phyloP scores from a whole-genome alignment of 2,888 invertebrate genomes.

The Frankliniella intonsa region DNA sequence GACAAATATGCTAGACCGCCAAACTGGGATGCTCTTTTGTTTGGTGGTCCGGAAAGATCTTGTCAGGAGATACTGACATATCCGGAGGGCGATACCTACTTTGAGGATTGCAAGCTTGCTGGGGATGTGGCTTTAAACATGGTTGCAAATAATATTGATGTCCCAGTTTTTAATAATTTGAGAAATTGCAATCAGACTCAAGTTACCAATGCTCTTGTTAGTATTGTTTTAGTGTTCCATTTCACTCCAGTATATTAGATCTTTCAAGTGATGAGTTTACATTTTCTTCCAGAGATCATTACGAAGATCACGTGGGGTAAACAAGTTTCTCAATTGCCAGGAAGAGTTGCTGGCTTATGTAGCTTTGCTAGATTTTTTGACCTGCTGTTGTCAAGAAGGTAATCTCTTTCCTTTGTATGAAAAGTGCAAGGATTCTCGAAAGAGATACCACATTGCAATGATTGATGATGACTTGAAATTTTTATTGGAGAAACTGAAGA shows the following conservation, averaged over 20 bases:
- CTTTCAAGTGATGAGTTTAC: background rate
- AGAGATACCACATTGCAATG: background rate
- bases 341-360: background rate
- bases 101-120: background rate
- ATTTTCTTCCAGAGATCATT: background rate
- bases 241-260: background rate
- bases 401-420: background rate
- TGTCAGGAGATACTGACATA: background rate
- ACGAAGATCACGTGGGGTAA: background rate
- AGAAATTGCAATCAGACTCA: background rate
- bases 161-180: background rate
- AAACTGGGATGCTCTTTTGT: background rate
- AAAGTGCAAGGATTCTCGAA: background rate
- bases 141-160: background rate
- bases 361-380: background rate
- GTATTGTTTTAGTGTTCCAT: background rate
- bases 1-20: background rate
- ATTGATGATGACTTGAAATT: background rate
- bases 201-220: background rate
- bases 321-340: background rate
- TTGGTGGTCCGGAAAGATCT: background rate
- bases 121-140: background rate
- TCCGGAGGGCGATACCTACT: background rate
- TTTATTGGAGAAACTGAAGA: no score
- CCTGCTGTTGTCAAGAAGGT: slow-evolving; percentile 4